Evolutionary conservation across 2,797 vertebrate species (phyloP), one percentile per base, ranked within the genome.

Genomic region (Diglossa cyanea): DNA sequence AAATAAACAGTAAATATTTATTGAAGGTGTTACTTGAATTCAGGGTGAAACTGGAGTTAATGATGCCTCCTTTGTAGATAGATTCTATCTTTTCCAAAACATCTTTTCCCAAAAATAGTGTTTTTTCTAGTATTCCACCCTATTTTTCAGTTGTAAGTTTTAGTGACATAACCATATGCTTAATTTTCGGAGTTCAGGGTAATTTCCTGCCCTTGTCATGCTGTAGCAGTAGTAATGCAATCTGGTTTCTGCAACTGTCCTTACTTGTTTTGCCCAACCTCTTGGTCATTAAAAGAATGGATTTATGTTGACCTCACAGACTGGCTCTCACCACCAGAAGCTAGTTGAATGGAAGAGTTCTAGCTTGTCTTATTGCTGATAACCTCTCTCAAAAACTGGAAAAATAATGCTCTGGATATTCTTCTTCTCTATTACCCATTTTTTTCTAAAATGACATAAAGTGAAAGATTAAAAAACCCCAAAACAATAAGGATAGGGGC

Each of bases 401-500:
- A 67, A 50, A 47, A 2, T 16, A 77, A 18, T 54, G 23, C 4
- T 79, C 30, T 57, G 13, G 4, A 28, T 65, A 44, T 23, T 58
- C 3, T 65, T 53, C 65, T 62, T 55, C 25, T 88, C 10, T 71
- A 5, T 28, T 79, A 9, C 2, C 3, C 8, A 9, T 3, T 2
- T 45, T 87, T 86, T 65, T 76, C 31, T 55, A 51, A 47, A 93
- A 55, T 35, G 2, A 28, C 33, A 54, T 21, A 45, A 6, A 62
- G 18, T 14, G 2, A 54, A 30, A 45, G 4, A 58, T 2, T 24
- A 21, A 40, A 51, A 68, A 12, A 9, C 0, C 3, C 17, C n/a
- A 75, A 15, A 74, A 10, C 11, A 51, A 8, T 35, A 66, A 42
- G 11, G 9, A 18, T 24, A 76, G n/a, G 6, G 5, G 4, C 11